Evolutionary conservation across 2,797 vertebrate species (phyloP).

Genomic region (Myotis vivesi): DNA sequence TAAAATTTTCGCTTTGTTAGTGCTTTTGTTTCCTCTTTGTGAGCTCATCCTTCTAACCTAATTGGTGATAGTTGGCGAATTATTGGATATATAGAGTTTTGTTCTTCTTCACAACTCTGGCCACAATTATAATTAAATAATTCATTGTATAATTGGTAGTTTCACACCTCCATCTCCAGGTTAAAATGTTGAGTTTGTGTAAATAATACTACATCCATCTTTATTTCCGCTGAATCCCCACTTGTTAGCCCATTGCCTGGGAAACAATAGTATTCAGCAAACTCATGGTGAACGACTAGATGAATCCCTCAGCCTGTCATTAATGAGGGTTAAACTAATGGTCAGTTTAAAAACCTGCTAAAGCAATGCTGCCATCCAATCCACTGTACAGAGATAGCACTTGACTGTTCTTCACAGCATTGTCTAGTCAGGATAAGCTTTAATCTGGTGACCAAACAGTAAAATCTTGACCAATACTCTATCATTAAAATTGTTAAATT

Average conservation of each 20-base stretch:
- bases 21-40: background rate
- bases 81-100: background rate
- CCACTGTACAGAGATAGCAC: background rate
- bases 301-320: background rate
- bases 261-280: background rate
- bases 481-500: slow-evolving; percentile 1
- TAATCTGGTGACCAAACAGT: background rate
- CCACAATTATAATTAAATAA: slow-evolving; percentile 22
- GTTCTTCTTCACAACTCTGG: background rate
- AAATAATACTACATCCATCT: background rate
- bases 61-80: background rate
- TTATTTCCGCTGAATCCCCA: background rate
- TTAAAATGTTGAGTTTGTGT: slow-evolving; percentile 20
- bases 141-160: slow-evolving; percentile 18
- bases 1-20: background rate
- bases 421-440: background rate
- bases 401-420: background rate
- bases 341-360: background rate
- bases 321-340: background rate
- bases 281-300: background rate
- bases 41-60: background rate
- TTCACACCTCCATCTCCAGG: background rate
- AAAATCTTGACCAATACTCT: background rate
- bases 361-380: background rate
- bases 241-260: background rate